Evolutionary conservation across 2,797 vertebrate species (phyloP).

Genomic region (Sphenodon punctatus): DNA sequence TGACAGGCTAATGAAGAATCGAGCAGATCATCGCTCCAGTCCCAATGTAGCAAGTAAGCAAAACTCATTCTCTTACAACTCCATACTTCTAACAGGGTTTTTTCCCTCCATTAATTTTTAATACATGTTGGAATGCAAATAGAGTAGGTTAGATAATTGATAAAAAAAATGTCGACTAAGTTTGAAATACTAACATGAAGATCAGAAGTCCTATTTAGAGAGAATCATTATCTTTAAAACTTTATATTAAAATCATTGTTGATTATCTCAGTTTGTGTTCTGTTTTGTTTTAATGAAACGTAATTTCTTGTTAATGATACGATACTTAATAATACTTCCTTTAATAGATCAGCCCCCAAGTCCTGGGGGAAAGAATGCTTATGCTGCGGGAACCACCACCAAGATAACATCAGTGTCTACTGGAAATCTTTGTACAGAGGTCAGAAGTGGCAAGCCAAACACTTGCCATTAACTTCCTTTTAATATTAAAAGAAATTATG

Average conservation of each 20-base stretch:
- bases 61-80: neutral
- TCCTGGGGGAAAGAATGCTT: constrained; percentile 87
- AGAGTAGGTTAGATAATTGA: neutral
- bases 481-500: neutral
- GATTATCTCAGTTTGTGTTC: neutral
- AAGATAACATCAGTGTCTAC: constrained; percentile 99
- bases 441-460: constrained; percentile 71
- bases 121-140: neutral
- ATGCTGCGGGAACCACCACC: constrained; percentile 86
- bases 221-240: too few species aligned
- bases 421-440: constrained; percentile 95
- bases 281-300: neutral
- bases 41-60: constrained; percentile 97
- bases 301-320: neutral
- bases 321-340: neutral
- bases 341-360: constrained; percentile 92
- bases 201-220: neutral
- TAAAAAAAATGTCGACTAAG: neutral
- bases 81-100: neutral
- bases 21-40: constrained; percentile 95
- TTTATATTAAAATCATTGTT: neutral
- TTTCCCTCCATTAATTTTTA: neutral
- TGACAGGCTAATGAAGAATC: constrained; percentile 91
- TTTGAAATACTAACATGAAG: neutral
- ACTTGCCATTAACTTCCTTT: constrained; percentile 2